Percentiles rank a stretch among this genome's conserved stretches.
Evolutionary conservation across 35 echinoderm and acorn worm species (phyloP).

Genomic region (Holothuria glaberrima): DNA sequence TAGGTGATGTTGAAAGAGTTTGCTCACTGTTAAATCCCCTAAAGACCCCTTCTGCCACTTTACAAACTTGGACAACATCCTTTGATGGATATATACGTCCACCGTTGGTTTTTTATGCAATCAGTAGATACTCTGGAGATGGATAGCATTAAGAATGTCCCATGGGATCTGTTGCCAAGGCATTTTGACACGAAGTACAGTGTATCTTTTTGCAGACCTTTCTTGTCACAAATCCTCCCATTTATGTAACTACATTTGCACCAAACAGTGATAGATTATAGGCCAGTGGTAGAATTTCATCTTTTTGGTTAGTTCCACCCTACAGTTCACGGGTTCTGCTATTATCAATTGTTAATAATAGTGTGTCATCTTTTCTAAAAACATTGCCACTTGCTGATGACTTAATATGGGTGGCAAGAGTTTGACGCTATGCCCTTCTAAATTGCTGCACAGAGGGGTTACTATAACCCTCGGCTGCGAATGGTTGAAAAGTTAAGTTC

Average conservation of each 20-base stretch:
- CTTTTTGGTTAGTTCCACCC: not conserved
- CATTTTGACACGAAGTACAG: not conserved
- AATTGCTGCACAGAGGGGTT: slow-evolving; percentile 25
- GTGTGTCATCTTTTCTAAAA: slow-evolving; percentile 5
- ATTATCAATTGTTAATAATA: not conserved
- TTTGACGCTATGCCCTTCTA: slow-evolving; percentile 21
- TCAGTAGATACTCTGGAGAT: slow-evolving; percentile 27
- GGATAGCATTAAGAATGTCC: not conserved
- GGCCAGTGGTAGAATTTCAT: not conserved
- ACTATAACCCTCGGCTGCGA: slow-evolving; percentile 5
- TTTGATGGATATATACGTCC: not conserved
- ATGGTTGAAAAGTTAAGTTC: not conserved
- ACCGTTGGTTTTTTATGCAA: slow-evolving; percentile 8
- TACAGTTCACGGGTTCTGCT: not conserved
- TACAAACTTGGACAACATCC: slow-evolving; percentile 19
- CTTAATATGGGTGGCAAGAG: slow-evolving; percentile 11
- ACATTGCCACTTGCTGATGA: slow-evolving; percentile 11
- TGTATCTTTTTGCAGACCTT: not conserved
- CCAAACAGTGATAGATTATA: not conserved
- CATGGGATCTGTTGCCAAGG: not conserved
- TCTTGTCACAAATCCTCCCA: slow-evolving; percentile 41
- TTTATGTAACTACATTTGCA: slow-evolving; percentile 5
- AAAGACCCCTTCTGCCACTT: slow-evolving; percentile 2
- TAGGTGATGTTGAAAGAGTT: not conserved
- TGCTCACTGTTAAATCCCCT: not conserved